Percentiles rank a stretch among this genome's conserved stretches.
Evolutionary conservation across 2,888 invertebrate species (phyloP).

Genomic region (Apamea sordens): DNA sequence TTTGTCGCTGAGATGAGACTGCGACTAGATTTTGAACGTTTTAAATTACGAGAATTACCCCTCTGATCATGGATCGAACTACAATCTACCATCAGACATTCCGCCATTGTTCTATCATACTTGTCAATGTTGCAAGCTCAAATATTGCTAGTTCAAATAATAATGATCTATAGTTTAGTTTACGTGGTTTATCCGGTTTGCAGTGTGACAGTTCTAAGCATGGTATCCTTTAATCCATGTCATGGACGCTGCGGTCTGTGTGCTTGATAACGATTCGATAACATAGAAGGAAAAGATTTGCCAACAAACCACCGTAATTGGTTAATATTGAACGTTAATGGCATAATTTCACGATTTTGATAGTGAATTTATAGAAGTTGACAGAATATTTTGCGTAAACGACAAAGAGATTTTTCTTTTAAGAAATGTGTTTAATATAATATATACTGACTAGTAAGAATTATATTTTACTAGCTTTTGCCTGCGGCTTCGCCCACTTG

Average conservation of each 20-base stretch:
- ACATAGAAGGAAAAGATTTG: slow-evolving; percentile 34
- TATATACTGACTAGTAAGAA: not conserved
- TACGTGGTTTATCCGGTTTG: slow-evolving; percentile 11
- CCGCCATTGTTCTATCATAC: slow-evolving; percentile 30
- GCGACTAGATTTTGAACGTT: too few relatives aligned
- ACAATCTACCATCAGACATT: slow-evolving; percentile 22
- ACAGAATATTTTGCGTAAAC: not conserved
- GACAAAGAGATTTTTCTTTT: not conserved
- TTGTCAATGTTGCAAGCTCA: slow-evolving; percentile 25
- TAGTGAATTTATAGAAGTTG: not conserved
- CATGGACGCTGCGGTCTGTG: slow-evolving; percentile 42
- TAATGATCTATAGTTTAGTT: slow-evolving; percentile 10
- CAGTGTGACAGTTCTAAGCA: slow-evolving; percentile 11
- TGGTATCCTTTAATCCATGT: slow-evolving; percentile 47
- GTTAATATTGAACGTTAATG: not conserved
- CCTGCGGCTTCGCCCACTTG: not conserved
- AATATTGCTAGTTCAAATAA: slow-evolving; percentile 17
- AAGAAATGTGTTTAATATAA: not conserved
- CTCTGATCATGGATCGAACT: not conserved
- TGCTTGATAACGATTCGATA: slow-evolving; percentile 29
- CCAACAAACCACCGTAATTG: not conserved
- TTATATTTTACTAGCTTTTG: not conserved
- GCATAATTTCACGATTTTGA: not conserved
- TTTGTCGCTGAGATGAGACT: too few relatives aligned
- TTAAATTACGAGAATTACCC: too few relatives aligned